These are phyloP conservation scores for Ascidia mentula DNA, from an alignment of 23 tunicate species.

Conservation along the genomic window DNA sequence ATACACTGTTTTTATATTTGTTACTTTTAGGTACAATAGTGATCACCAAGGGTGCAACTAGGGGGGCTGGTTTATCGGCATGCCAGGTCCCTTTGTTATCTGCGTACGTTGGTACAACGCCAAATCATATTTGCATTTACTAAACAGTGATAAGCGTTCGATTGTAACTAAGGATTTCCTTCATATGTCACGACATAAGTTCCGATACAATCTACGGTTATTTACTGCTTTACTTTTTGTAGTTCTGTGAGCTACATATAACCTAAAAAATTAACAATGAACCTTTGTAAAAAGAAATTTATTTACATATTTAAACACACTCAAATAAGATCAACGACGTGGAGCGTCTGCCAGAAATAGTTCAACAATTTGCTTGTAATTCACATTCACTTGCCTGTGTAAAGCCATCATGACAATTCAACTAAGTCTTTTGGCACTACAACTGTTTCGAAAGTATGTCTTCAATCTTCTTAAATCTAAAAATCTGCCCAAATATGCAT, in stretches of 20 bases:
- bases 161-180: too few relatives aligned
- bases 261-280: not conserved
- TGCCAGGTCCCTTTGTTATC: too few relatives aligned
- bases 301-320: not conserved
- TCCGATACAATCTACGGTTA: not conserved
- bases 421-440: constrained; percentile 14
- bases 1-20: too few relatives aligned
- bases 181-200: too few relatives aligned
- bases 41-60: too few relatives aligned
- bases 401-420: not conserved
- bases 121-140: too few relatives aligned
- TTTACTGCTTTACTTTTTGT: not conserved
- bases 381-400: not conserved
- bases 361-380: not conserved
- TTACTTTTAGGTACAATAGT: too few relatives aligned
- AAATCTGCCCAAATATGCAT: not conserved
- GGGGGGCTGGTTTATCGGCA: too few relatives aligned
- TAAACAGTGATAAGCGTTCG: too few relatives aligned
- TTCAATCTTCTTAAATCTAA: not conserved
- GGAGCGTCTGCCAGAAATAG: not conserved
- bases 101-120: too few relatives aligned
- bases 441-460: constrained; percentile 30
- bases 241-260: not conserved
- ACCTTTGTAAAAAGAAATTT: not conserved
- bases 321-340: not conserved